A percentile compares a stretch with the other conserved stretches of the same genome.
Conservation (phyloP, 2,888 invertebrate species). For the Drosophila limbata region DNA sequence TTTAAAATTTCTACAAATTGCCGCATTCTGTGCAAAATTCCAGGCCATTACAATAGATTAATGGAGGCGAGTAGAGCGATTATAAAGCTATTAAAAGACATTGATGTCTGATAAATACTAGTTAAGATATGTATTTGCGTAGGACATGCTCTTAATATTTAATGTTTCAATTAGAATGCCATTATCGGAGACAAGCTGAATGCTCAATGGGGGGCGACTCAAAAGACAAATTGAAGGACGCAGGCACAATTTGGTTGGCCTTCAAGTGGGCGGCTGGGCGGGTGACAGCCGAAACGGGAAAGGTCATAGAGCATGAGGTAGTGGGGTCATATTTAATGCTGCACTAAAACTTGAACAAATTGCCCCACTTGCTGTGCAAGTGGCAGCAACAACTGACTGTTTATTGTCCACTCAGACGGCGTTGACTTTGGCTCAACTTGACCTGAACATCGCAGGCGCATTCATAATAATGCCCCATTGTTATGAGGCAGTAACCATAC, state of each 20-base stretch:
- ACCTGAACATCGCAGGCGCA: constrained; percentile 56
- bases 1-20: constrained; percentile 12
- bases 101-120: constrained; percentile 21
- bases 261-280: constrained; percentile 10
- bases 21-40: constrained; percentile 12
- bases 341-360: constrained; percentile 66
- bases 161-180: constrained; percentile 77
- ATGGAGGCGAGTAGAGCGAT: background rate
- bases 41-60: constrained; percentile 23
- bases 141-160: constrained; percentile 62
- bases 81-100: constrained; percentile 47
- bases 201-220: constrained; percentile 32
- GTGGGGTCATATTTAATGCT: constrained; percentile 54
- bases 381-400: constrained; percentile 52
- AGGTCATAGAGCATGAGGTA: constrained; percentile 4
- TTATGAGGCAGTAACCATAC: constrained; percentile 30
- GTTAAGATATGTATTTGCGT: constrained; percentile 36
- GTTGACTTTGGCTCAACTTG: constrained; percentile 68
- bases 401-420: constrained; percentile 65
- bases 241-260: constrained; percentile 28
- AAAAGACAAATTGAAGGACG: constrained; percentile 56
- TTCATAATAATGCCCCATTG: constrained; percentile 65
- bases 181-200: constrained; percentile 60
- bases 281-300: background rate
- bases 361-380: constrained; percentile 55